These are phyloP conservation scores for Parazoanthus darwini DNA, from an alignment of 92 coral and sea anemone genomes.

Conservation along the genomic window DNA sequence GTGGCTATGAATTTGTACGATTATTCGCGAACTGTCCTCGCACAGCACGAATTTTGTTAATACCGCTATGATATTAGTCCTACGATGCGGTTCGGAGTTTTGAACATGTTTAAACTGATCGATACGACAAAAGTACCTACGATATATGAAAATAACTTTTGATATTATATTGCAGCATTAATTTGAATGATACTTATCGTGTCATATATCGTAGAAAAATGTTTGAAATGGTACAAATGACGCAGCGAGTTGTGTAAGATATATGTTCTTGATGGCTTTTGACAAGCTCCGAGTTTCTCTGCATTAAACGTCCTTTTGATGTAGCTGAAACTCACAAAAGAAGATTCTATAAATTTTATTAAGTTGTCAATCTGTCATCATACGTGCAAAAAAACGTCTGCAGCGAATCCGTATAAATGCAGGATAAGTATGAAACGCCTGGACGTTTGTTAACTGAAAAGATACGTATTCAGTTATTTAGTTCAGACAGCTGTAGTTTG, in stretches of 20 bases:
- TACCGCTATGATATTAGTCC: no score
- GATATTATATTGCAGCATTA: background rate
- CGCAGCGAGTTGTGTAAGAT: background rate
- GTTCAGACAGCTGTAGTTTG: background rate
- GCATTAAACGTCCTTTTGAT: background rate
- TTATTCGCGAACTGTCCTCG: no score
- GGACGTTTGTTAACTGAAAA: background rate
- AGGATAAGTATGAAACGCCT: no score
- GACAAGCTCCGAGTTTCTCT: background rate
- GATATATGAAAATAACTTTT: background rate
- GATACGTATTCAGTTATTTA: background rate
- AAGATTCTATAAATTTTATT: no score
- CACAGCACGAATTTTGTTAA: no score
- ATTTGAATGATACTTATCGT: background rate
- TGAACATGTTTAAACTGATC: background rate
- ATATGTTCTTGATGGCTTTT: no score
- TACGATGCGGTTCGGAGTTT: background rate
- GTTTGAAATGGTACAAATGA: background rate
- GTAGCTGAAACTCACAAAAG: background rate
- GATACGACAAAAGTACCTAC: background rate
- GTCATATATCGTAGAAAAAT: no score
- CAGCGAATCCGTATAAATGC: no score
- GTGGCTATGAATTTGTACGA: background rate
- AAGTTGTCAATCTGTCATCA: background rate
- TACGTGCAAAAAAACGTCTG: background rate